Conservation (phyloP, 2,797 vertebrate species). For the Calcarius lapponicus region DNA sequence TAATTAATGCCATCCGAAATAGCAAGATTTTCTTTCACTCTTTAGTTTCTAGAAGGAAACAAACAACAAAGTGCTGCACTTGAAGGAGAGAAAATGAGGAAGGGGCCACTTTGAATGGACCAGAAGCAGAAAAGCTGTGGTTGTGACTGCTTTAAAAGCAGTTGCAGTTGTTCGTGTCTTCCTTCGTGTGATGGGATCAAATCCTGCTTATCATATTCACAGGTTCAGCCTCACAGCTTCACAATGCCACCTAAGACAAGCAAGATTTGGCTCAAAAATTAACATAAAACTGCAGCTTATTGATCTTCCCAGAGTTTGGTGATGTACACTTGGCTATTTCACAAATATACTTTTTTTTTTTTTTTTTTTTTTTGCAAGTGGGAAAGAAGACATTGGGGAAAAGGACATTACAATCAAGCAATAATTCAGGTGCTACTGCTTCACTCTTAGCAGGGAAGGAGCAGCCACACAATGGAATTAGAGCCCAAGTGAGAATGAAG, state of each 20-base stretch:
- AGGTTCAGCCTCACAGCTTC: background rate
- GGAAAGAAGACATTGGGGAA: background rate
- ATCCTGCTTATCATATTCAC: background rate
- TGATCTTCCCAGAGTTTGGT: background rate
- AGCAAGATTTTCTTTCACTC: slow-evolving; percentile 42
- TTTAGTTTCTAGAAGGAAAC: slow-evolving; percentile 11
- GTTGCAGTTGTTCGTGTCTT: background rate
- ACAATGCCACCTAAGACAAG: background rate
- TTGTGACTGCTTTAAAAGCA: background rate
- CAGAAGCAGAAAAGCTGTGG: background rate
- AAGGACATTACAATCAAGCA: background rate
- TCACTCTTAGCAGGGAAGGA: background rate
- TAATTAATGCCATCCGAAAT: slow-evolving; percentile 6
- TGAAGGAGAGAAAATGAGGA: background rate
- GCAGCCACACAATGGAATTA: background rate
- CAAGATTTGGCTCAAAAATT: background rate
- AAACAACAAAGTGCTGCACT: background rate
- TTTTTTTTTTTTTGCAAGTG: background rate
- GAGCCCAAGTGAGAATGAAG: background rate
- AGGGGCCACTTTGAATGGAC: background rate
- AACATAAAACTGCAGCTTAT: background rate
- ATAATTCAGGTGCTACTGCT: background rate
- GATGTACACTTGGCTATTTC: background rate
- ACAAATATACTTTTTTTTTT: background rate
- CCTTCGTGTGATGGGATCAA: background rate